Percentiles rank a stretch among this genome's conserved stretches.
phyloP scores from a whole-genome alignment of 2,113 vertebrate species.

The Siphamia tubifer region DNA sequence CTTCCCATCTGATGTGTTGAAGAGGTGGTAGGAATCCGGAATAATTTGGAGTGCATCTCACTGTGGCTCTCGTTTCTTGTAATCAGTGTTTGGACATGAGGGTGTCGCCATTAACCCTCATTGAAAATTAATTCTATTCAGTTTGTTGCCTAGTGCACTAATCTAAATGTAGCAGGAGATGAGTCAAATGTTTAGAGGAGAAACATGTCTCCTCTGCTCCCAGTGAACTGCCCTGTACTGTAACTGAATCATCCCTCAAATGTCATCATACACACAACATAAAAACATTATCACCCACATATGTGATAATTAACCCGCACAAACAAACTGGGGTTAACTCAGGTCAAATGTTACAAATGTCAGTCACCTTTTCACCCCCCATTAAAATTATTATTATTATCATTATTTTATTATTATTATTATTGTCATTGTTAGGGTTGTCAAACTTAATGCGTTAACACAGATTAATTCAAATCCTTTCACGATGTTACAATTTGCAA shows the following conservation, averaged over 20 bases:
- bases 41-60: background rate
- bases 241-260: slow-evolving; percentile 63
- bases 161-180: slow-evolving; percentile 62
- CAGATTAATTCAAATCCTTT: no score
- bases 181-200: slow-evolving; percentile 69
- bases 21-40: background rate
- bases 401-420: no score
- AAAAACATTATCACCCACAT: slow-evolving; percentile 22
- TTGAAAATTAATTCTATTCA: slow-evolving; percentile 40
- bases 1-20: background rate
- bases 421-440: no score
- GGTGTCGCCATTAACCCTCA: slow-evolving; percentile 16
- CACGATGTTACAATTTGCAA: no score
- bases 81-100: background rate
- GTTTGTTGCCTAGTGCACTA: slow-evolving; percentile 38
- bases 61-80: background rate
- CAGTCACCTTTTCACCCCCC: no score
- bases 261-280: slow-evolving; percentile 44
- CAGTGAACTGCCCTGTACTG: slow-evolving; percentile 46
- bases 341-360: no score
- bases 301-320: slow-evolving; percentile 45
- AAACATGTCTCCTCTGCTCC: slow-evolving; percentile 46
- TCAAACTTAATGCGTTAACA: no score
- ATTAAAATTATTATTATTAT: no score
- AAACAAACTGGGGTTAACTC: slow-evolving; percentile 27